Percentiles rank a stretch among this genome's conserved stretches.
Evolutionary conservation across 1,140 invertebrate genomes (phyloP).

Genomic region (Drosophila paulistorum): DNA sequence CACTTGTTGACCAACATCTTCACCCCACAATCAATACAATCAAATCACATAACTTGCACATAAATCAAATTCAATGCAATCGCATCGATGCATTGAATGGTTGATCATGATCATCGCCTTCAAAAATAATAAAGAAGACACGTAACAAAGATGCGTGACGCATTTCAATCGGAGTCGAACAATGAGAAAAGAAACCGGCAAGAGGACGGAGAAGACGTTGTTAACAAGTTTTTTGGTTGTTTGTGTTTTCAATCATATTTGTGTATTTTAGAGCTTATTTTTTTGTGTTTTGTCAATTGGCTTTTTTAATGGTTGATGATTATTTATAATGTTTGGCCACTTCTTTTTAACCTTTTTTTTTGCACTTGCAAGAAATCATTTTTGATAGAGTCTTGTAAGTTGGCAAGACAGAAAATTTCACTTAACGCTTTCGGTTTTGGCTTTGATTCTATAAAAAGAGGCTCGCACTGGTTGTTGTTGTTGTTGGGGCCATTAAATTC

Average conservation of each 20-base stretch:
- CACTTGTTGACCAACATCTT: conserved; percentile 35
- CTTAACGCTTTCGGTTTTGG: conserved; percentile 63
- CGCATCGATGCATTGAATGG: conserved; percentile 26
- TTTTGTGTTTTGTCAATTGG: conserved; percentile 41
- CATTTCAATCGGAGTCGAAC: conserved; percentile 61
- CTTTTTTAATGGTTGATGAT: conserved; percentile 44
- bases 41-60: conserved; percentile 51
- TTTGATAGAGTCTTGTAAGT: conserved; percentile 53
- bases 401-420: conserved; percentile 47
- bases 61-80: conserved; percentile 62
- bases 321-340: conserved; percentile 40
- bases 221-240: conserved; percentile 21
- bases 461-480: conserved; percentile 13
- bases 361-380: conserved; percentile 46
- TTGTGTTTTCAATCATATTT: conserved; percentile 25
- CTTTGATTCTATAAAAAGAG: conserved; percentile 36
- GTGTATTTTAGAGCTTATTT: conserved; percentile 30
- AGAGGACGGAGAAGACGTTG: conserved; percentile 17
- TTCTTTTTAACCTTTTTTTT: conserved; percentile 16
- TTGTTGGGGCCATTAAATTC: conserved; percentile 33
- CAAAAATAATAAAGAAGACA: conserved; percentile 38
- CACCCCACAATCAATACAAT: conserved; percentile 34
- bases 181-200: conserved; percentile 26
- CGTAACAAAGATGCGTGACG: conserved; percentile 73
- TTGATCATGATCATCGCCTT: conserved; percentile 28